Conservation (phyloP, 2,797 vertebrate species). For the Cercopithecus neglectus region DNA sequence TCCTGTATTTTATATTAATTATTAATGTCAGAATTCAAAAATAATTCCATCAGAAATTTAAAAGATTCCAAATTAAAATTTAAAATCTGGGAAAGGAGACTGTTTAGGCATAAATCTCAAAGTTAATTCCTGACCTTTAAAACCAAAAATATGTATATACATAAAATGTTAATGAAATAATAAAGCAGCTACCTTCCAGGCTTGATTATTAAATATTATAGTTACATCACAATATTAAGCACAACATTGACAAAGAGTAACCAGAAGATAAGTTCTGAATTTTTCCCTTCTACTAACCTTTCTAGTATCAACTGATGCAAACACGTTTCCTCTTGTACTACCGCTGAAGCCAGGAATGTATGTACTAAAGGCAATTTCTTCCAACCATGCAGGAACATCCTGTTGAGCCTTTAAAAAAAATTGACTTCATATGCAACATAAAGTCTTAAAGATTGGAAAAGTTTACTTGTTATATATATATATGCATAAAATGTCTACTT, state of each 20-base stretch:
- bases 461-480: neutral
- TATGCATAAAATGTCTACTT: neutral
- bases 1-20: neutral
- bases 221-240: neutral
- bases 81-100: neutral
- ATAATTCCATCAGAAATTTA: neutral
- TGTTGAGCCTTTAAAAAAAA: conserved; percentile 91
- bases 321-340: conserved; percentile 75
- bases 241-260: neutral
- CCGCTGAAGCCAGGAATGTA: conserved; percentile 70
- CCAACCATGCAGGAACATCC: conserved; percentile 93
- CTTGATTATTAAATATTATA: neutral
- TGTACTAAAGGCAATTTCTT: conserved; percentile 88
- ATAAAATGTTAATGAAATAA: neutral
- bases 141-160: neutral
- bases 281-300: conserved; percentile 84
- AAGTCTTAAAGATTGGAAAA: neutral
- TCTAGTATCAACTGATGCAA: conserved; percentile 85
- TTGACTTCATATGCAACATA: neutral
- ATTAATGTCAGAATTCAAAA: neutral
- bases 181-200: neutral
- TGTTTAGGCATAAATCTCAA: neutral
- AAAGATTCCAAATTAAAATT: neutral
- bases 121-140: neutral
- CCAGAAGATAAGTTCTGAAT: neutral